phyloP scores from a whole-genome alignment of 2,888 invertebrate genomes.

The Koerneria pararmatus region DNA sequence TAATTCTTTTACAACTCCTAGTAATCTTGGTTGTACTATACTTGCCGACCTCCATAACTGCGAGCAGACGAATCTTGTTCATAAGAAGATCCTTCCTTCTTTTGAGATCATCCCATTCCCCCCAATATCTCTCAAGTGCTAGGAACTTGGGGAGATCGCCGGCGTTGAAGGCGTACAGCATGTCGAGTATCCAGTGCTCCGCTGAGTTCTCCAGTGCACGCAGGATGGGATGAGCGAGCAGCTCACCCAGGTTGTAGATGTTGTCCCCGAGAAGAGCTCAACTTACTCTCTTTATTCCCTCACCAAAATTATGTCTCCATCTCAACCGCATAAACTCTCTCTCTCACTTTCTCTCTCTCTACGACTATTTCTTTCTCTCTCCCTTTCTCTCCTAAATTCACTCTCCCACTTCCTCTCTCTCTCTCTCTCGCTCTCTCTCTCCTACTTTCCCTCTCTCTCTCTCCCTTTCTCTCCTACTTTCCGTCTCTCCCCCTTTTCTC shows the following conservation, averaged over 20 bases:
- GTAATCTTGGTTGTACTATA: constrained; percentile 21
- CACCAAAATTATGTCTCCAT: too few relatives aligned
- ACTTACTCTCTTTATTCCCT: too few relatives aligned
- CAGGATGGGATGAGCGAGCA: constrained; percentile 89
- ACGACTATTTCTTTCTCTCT: too few relatives aligned
- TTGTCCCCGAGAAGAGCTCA: constrained; percentile 86
- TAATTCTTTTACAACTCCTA: background rate
- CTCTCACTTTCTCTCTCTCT: too few relatives aligned
- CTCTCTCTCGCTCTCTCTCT: background rate
- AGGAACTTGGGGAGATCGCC: constrained; percentile 67
- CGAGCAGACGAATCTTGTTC: constrained; percentile 88
- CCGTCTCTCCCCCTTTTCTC: too few relatives aligned
- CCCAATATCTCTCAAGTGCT: constrained; percentile 60
- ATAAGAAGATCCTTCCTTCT: constrained; percentile 46
- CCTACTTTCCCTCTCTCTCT: background rate
- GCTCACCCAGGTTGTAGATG: constrained; percentile 93
- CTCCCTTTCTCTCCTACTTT: too few relatives aligned
- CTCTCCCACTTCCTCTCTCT: too few relatives aligned
- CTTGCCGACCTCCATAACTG: constrained; percentile 78
- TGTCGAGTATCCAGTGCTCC: constrained; percentile 77
- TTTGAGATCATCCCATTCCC: constrained; percentile 59
- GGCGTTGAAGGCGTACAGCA: constrained; percentile 74
- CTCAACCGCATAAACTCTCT: too few relatives aligned
- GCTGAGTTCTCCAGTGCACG: constrained; percentile 76
- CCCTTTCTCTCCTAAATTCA: too few relatives aligned